These are phyloP conservation scores for Orchesella flavescens DNA, from an alignment of 2,888 invertebrate species.

Conservation along the genomic window DNA sequence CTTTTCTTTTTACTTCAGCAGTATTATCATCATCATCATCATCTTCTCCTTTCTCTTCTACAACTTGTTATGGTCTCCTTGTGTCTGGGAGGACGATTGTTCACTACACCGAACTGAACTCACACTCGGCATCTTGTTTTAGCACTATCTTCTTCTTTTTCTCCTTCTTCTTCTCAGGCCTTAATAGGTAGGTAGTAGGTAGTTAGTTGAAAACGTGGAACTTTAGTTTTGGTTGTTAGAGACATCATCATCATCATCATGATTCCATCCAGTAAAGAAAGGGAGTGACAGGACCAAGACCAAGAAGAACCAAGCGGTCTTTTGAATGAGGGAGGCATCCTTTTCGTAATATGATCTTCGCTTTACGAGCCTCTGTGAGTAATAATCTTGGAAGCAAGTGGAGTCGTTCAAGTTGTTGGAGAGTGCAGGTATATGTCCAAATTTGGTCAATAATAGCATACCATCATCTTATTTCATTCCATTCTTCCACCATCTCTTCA, in stretches of 20 bases:
- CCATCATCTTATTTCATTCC: slow-evolving; percentile 11
- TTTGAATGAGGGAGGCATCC: background rate
- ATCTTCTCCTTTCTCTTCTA: slow-evolving; percentile 1
- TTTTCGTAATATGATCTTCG: background rate
- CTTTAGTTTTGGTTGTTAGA: slow-evolving; percentile 12
- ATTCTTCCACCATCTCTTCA: slow-evolving; percentile 12
- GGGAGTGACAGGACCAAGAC: slow-evolving; percentile 2
- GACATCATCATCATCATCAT: background rate
- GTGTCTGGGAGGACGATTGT: slow-evolving; percentile 1
- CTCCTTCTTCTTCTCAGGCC: no score
- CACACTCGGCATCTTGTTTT: no score
- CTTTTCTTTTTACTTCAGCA: slow-evolving; percentile 27
- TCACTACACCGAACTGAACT: no score
- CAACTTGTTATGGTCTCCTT: slow-evolving; percentile 29
- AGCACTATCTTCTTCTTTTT: no score
- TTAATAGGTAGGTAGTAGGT: no score
- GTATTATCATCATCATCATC: no score
- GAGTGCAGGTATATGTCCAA: slow-evolving; percentile 69
- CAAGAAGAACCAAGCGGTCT: no score
- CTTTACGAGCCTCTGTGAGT: slow-evolving; percentile 30
- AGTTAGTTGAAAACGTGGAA: background rate
- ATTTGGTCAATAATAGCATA: slow-evolving; percentile 71
- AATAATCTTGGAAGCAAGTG: slow-evolving; percentile 53
- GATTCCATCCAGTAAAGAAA: background rate
- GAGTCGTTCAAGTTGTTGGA: no score